Base-by-base conservation (phyloP, 2,113 vertebrate species). In the Terrapene triunguis region DNA sequence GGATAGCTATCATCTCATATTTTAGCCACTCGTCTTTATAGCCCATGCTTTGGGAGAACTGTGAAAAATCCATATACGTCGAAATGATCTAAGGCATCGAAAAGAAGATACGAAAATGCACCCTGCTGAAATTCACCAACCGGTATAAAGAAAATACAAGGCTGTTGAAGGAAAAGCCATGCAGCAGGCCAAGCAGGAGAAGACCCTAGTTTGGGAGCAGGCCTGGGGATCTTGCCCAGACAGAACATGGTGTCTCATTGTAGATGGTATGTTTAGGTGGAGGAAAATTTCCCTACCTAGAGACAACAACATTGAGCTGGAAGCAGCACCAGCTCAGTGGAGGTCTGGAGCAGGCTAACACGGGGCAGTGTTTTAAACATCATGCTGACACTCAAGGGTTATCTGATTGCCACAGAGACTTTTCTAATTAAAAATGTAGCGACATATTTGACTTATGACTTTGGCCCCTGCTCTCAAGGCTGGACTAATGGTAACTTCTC, bases 11-110 rank as follows among this genome's bases (percentile, higher is more conserved):
- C 82, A 82, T 57, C 19, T 95, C 94, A 35, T 24, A 85, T 29
- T 47, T 54, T 5, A 89, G 94, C 95, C 94, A 95, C 44, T 83
- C 83, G 17, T 96, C 89, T 89, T 51, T 93, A 55, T 91, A 42
- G 32, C 94, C 92, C 44, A 76, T 25, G 16, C 42, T 94, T 79
- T 96, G 95, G 48, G 92, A 94, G 86, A 89, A 95, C 42, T 90
- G 94, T 53, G 95, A 96, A 51, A 96, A 80, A n/a, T 92, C 96
- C 91, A 96, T 82, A 6, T 95, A 97, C 38, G 91, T 80, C 47
- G 87, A 93, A 87, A 95, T 85, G 47, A 92, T 69, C 93, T 95
- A 93, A 5, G 10, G 91, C 51, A 24, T 16, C 80, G 55, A 50
- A 90, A 90, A 92, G 62, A 89, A 2, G 19, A 76, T 69, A 38